Base-by-base conservation (phyloP, 2,113 vertebrate species). In the Cnemophilus loriae region DNA sequence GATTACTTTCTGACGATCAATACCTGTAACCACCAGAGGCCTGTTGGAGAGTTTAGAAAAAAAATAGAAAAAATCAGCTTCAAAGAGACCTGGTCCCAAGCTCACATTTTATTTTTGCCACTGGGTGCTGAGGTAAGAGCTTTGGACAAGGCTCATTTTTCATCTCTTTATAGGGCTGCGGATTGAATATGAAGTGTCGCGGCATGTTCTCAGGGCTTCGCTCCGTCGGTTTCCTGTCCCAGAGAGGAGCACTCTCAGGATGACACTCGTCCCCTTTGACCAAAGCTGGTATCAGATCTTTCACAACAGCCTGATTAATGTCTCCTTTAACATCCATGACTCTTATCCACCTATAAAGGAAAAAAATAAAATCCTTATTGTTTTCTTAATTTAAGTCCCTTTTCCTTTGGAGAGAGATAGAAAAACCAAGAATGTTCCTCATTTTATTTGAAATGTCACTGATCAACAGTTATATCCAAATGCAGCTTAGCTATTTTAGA, bases 1-100 rank as follows among this genome's bases (percentile, higher is more conserved):
- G 98, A 98, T 98, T 99, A 98, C 98, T 98, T 98, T 98, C 98
- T 98, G 96, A 97, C 97, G 95, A 99, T 99, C 98, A 98, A 99
- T 99, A 99, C 98, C 98, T 97, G 97, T 97, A 97, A 98, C 97
- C 98, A 98, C 98, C 97, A 98, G 98, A 98, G 98, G 98, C 98
- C 98, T 98, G 97, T 98, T 98, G 98, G 97, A 98, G 97, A 97
- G 90, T 93, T 98, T 53, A 39, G 94, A 84, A 88, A 79, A 95
- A 87, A 95, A 90, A 79, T 3, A 70, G 60, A 56, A 91, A 95
- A 84, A 76, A 55, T 87, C 97, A 90, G 94, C 97, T 97, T 98
- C 98, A 98, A 96, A 98, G 97, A 98, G 97, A 96, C 95, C 90
- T 87, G 91, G 97, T 98, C 97, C 97, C 97, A 90, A 96, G 97